Base-by-base conservation (phyloP, 2,888 invertebrate species). In the Erpobdella octoculata region DNA sequence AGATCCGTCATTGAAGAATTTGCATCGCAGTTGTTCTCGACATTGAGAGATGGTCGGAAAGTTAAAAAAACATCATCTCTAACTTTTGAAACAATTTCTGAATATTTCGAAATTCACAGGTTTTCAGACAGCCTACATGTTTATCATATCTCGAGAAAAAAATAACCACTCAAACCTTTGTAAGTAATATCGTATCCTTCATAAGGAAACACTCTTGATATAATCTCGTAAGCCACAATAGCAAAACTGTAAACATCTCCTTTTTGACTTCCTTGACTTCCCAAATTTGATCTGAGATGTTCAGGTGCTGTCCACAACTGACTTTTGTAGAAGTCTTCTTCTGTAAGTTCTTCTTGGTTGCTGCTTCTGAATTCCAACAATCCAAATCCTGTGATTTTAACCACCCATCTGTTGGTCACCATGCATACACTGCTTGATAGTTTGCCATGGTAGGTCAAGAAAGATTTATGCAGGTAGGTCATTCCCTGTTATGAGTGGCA, bases 231-330 rank as follows among this genome's bases (percentile, higher is more conserved):
- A 8, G 36, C 21, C 18, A 65, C 6, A 37, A 65, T 65, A 28
- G 65, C 38, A n/a, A 65, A 65, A 21, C 35, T 35, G 37, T 36
- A 65, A 9, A 65, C 65, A 37, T 65, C 65, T 8, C 65, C 65
- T 38, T 65, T 65, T 25, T 65, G 65, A 25, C 9, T 65, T 33
- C 65, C 65, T 6, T 33, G 35, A 25, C n/a, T 37, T 9, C 3
- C 18, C 9, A 21, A 8, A n/a, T 18, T 21, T 2, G 33, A 35
- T 21, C 65, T 33, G 18, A 65, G 38, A 21, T 37, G 38, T 65
- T 65, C 65, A 18, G 65, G 65, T 21, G 65, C 65, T n/a, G 65
- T 65, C 65, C 65, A 65, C 35, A 65, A 37, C 5, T 37, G 38
- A 38, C 36, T 65, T 28, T 65, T 35, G 15, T 18, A 53, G 9